phyloP scores from a whole-genome alignment of 2,888 invertebrate genomes.

The Acrocera orbiculus region DNA sequence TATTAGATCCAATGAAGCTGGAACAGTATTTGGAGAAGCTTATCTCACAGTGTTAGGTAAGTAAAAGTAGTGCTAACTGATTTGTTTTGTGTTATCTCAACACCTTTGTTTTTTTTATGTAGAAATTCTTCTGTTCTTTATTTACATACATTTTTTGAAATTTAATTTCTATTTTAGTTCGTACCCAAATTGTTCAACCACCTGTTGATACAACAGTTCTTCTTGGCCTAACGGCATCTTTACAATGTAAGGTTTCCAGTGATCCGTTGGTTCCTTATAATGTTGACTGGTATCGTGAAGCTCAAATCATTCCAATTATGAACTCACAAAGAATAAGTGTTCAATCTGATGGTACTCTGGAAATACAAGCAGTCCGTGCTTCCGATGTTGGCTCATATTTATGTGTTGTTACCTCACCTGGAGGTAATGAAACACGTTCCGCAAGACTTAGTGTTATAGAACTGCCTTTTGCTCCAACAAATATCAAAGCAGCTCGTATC shows the following conservation, averaged over 20 bases:
- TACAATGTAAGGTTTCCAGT: slow-evolving; percentile 87
- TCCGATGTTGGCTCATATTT: slow-evolving; percentile 89
- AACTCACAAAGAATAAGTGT: slow-evolving; percentile 55
- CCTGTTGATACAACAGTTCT: slow-evolving; percentile 84
- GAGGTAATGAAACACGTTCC: slow-evolving; percentile 81
- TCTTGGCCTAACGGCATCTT: slow-evolving; percentile 77
- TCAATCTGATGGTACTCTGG: slow-evolving; percentile 65
- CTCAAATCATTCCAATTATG: slow-evolving; percentile 44
- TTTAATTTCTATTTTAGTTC: slow-evolving; percentile 37
- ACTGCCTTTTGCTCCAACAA: slow-evolving; percentile 82
- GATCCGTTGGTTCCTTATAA: slow-evolving; percentile 76
- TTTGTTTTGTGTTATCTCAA: background rate
- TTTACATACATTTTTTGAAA: background rate
- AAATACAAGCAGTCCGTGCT: slow-evolving; percentile 74
- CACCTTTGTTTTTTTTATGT: background rate
- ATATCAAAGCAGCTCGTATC: slow-evolving; percentile 56
- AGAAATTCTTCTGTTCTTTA: background rate
- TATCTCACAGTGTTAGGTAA: slow-evolving; percentile 68
- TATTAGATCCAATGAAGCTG: slow-evolving; percentile 75
- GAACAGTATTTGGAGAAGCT: slow-evolving; percentile 65
- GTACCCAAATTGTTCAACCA: slow-evolving; percentile 84
- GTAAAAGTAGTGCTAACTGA: slow-evolving; percentile 12
- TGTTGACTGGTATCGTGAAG: slow-evolving; percentile 77
- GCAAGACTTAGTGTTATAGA: slow-evolving; percentile 82
- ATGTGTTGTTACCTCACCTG: slow-evolving; percentile 72